Conservation (phyloP, 1,140 invertebrate species). For the Nymphalis io region DNA sequence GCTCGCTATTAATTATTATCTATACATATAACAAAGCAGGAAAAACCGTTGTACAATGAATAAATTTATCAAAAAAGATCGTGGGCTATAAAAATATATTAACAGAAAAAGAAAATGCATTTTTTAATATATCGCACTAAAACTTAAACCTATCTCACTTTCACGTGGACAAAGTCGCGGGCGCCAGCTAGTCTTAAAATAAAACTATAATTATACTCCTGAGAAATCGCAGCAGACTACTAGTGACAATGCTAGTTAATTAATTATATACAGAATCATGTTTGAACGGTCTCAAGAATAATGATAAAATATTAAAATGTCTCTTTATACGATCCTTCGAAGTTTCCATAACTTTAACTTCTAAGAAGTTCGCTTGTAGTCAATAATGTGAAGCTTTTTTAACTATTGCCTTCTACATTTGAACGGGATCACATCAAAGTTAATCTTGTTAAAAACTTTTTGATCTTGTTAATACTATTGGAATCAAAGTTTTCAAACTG, state of each 20-base stretch:
- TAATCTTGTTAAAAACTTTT: slow-evolving; percentile 11
- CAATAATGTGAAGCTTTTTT: slow-evolving; percentile 7
- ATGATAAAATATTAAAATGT: slow-evolving; percentile 5
- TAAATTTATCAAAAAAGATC: too few relatives aligned
- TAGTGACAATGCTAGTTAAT: background rate
- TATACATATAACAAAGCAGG: too few relatives aligned
- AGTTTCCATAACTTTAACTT: slow-evolving; percentile 28
- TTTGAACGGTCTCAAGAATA: background rate
- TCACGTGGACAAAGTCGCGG: too few relatives aligned
- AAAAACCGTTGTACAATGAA: too few relatives aligned
- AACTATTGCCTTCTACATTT: slow-evolving; percentile 15
- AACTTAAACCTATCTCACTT: too few relatives aligned
- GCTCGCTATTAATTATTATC: too few relatives aligned
- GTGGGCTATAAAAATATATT: too few relatives aligned
- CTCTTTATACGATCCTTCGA: slow-evolving; percentile 12
- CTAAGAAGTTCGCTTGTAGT: slow-evolving; percentile 22
- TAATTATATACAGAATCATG: background rate
- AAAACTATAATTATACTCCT: background rate
- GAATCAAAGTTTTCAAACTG: background rate
- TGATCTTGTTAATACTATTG: background rate
- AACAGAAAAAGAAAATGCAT: too few relatives aligned
- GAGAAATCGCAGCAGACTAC: background rate
- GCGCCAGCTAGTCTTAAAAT: too few relatives aligned
- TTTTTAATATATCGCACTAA: too few relatives aligned
- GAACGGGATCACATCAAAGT: slow-evolving; percentile 11